Conservation (phyloP, 30 jellyfish, hydroid and myxozoan species). For the Morbakka virulenta region DNA sequence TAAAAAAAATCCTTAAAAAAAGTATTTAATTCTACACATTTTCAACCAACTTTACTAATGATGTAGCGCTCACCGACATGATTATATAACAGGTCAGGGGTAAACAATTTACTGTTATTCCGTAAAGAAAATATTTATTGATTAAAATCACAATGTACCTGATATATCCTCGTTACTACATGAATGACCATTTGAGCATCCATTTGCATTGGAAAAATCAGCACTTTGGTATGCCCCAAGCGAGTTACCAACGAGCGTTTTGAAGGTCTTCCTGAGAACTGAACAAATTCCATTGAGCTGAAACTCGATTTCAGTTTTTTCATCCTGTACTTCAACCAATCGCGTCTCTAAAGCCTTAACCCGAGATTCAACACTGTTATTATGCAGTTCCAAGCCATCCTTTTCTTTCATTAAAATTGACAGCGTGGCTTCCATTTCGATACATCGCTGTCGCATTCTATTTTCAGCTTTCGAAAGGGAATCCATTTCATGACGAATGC, state of each 20-base stretch:
- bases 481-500: conserved; percentile 46
- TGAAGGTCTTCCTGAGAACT: conserved; percentile 32
- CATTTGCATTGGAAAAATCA: too few species aligned
- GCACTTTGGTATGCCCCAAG: neutral
- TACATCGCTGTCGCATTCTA: conserved; percentile 55
- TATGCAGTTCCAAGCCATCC: neutral
- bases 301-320: conserved; percentile 54
- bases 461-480: conserved; percentile 46
- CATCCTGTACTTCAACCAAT: conserved; percentile 56
- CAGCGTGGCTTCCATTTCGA: conserved; percentile 44
- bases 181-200: too few species aligned
- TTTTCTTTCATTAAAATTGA: neutral
- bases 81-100: too few species aligned
- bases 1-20: too few species aligned
- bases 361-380: conserved; percentile 37
- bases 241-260: neutral
- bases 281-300: conserved; percentile 35
- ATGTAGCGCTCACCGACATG: too few species aligned
- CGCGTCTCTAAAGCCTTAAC: conserved; percentile 61
- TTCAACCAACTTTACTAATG: too few species aligned
- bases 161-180: too few species aligned
- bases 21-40: too few species aligned
- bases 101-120: too few species aligned
- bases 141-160: too few species aligned
- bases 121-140: too few species aligned